Evolutionary conservation across 2,113 vertebrate genomes (phyloP).

Genomic region (Aviceda subcristata): DNA sequence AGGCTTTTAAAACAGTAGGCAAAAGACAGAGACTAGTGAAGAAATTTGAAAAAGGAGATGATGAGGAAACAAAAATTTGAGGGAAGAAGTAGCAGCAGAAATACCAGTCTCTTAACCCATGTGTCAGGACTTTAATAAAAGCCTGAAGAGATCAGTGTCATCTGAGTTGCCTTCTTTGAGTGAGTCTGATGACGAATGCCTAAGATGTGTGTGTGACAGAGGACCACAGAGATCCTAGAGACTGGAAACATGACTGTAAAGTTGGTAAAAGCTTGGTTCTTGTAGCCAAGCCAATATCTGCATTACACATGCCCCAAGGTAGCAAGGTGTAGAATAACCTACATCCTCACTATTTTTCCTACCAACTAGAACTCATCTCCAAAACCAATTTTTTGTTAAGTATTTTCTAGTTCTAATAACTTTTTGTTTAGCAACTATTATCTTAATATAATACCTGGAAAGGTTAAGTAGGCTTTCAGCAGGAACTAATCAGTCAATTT

Average conservation of each 20-base stretch:
- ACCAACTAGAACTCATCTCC: neutral
- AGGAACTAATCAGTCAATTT: neutral
- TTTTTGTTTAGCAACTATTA: neutral
- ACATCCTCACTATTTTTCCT: neutral
- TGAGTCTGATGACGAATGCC: neutral
- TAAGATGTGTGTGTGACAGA: neutral
- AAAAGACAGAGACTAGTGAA: neutral
- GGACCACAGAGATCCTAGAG: neutral
- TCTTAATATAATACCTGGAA: neutral
- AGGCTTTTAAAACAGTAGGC: neutral
- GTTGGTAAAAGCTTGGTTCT: neutral
- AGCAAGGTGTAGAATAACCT: neutral
- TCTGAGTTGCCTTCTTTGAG: neutral
- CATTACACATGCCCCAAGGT: neutral
- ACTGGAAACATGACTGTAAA: neutral
- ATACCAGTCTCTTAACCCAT: neutral
- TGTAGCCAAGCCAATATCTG: neutral
- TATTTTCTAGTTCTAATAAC: neutral
- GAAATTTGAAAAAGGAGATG: neutral
- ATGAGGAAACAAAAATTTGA: neutral
- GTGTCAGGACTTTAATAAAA: neutral
- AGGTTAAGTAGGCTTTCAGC: neutral
- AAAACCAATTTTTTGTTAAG: neutral
- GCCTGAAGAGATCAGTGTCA: neutral
- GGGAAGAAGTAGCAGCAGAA: neutral